Evolutionary conservation across 2,888 invertebrate species (phyloP), one percentile per base, ranked within the genome.

Genomic region (Tridacna crocea): DNA sequence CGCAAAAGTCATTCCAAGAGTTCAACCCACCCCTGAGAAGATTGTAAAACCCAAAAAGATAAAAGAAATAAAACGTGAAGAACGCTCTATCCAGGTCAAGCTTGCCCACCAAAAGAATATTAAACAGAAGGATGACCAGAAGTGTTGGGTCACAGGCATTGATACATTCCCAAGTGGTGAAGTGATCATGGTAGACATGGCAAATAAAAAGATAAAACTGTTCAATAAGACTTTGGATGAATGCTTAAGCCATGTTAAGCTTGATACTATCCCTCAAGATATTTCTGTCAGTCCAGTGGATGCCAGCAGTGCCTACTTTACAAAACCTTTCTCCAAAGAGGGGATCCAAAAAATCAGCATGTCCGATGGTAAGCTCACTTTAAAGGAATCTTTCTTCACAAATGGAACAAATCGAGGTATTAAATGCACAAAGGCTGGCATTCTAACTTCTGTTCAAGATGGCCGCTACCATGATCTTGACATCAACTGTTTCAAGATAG

Each of bases 101-200:
- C 76, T 82, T 75, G 22, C 70, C 19, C 68, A 75, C 36, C 75
- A 80, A 66, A 82, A 80, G 65, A 80, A 75, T 66, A 65, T 85
- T 36, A 72, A 78, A 73, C 58, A 72, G 24, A 66, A 65, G 15
- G 82, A 82, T 73, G 86, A 86, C 65, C 74, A 81, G 27, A 78
- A 80, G 10, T 83, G 82, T 51, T 86, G 86, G 86, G 76, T 86
- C 26, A 86, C 86, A 15, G 86, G 86, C n/a, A 86, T 86, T 24
- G 74, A 79, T 74, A 82, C 81, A 8, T 86, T 84, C 65, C 83
- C 82, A 13, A 86, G 82, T 72, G 83, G 82, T 60, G 83, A 86
- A 63, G 74, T 84, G 0, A 74, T 86, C 26, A 75, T 86, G 70
- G 82, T 82, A 27, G 86, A 86, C 66, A 86, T 86, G 80, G 77